Evolutionary conservation across 2,113 vertebrate species (phyloP), one percentile per base, ranked within the genome.

Genomic region (Percina caprodes): DNA sequence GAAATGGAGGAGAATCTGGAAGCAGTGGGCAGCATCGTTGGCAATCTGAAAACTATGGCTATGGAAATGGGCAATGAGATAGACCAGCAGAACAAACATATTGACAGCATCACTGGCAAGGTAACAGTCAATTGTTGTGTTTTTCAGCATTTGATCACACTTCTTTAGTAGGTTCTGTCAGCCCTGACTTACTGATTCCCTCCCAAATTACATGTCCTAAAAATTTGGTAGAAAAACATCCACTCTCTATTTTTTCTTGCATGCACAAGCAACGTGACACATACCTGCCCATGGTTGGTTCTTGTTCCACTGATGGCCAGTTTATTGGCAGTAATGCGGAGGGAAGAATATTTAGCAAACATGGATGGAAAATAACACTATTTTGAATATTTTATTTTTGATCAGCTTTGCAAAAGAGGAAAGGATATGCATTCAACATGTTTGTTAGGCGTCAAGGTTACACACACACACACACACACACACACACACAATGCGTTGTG

Each of bases 1-100:
- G 98, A 99, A 93, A 99, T 99, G 98, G 98, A 99, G 87, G 97
- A 99, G 21, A 99, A 99, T 87, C 94, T 99, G 82, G 88, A 92
- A 0, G 96, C 97, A 35, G 98, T 99, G 55, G 97, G 97, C 79
- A 91, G 94, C 87, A 97, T 99, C 84, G 93, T 99, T 21, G 96
- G 97, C 46, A 98, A 99, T 91, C 94, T 99, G 88, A 99, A 96
- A 92, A 94, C 69, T 52, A 96, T 99, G 97, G 98, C 98, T 55
- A 4, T 97, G 84, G 96, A 98, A 84, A 99, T 99, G 97, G 98
- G 98, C 86, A 96, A 86, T 39, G 98, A 99, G 89, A 97, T 99
- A 24, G 97, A 99, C 68, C 88, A 95, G 81, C 98, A 99, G 89
- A 99, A 98, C 93, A 95, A 92, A 81, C 94, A 96, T 79, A 98